Percentiles rank a stretch among this genome's conserved stretches.
phyloP scores from a whole-genome alignment of 1,140 invertebrate species.

The Zaprionus vittiger region DNA sequence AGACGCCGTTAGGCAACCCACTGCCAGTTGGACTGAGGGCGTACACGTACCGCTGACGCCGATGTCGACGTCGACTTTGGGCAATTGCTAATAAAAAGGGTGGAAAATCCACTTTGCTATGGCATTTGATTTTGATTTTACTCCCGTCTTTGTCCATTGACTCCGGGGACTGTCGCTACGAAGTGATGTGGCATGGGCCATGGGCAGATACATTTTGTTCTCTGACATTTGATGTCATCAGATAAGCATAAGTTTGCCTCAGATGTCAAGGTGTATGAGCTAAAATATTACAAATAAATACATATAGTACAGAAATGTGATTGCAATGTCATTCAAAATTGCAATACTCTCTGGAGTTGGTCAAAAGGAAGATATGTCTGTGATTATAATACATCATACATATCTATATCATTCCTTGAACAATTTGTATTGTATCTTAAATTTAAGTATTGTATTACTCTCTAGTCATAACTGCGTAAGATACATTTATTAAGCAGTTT shows the following conservation, averaged over 20 bases:
- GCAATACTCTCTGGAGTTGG: background rate
- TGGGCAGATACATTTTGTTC: slow-evolving; percentile 46
- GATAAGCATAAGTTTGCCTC: slow-evolving; percentile 45
- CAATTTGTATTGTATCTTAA: too few species aligned
- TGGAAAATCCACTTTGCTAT: slow-evolving; percentile 84
- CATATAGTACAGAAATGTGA: background rate
- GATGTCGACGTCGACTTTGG: slow-evolving; percentile 26
- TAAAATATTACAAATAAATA: background rate
- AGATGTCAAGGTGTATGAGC: background rate
- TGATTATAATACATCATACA: too few species aligned
- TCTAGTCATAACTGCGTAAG: too few species aligned
- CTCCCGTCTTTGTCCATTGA: slow-evolving; percentile 56
- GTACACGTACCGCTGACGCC: background rate
- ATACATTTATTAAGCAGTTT: too few species aligned
- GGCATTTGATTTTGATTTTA: slow-evolving; percentile 84
- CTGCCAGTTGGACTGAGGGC: background rate
- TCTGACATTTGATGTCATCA: slow-evolving; percentile 69
- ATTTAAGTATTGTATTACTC: too few species aligned
- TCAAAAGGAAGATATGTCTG: too few species aligned
- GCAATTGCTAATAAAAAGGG: slow-evolving; percentile 83
- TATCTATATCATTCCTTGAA: too few species aligned
- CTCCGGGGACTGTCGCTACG: slow-evolving; percentile 46
- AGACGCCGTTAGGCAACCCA: slow-evolving; percentile 19
- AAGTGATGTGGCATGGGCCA: background rate
- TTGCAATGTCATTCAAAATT: background rate